Base-by-base conservation (phyloP, 2,113 vertebrate species). In the Lampris incognitus region DNA sequence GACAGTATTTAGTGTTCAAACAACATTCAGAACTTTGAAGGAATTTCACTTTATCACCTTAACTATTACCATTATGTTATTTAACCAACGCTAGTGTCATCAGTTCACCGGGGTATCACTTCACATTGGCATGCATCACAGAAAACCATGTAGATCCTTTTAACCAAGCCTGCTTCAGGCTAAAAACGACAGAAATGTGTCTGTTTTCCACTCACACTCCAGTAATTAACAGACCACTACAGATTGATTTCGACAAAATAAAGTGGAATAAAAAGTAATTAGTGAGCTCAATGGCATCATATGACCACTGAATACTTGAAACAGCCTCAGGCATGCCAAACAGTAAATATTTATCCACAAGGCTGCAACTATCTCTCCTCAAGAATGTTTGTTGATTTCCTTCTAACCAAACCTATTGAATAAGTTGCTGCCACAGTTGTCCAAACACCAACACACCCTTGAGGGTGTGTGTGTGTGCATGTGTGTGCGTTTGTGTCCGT, bases 271-370 rank as follows among this genome's bases (percentile, higher is more conserved):
- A 62, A 4, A 10, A 10, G 4, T 42, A 11, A 24, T 37, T 37
- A 11, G n/a, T 41, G 11, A 13, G 48, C 52, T 46, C 48, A 7
- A 9, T 10, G n/a, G 39, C 46, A 42, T 46, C 58, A 69, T 36
- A 46, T 46, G 44, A 37, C 10, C 0, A 61, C 40, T 4, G 1
- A 58, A 7, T 1, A 46, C 44, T 46, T 46, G 44, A 64, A 66
- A 57, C 69, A 42, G 10, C 58, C 55, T 36, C 0, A 56, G 52
- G 6, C 69, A 24, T 2, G 0, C 63, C 38, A 62, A 78, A 81
- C 40, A 2, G 49, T 58, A 68, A 81, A 78, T 72, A 82, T 83
- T 75, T 76, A 81, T 42, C 58, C 61, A 61, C 64, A 79, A 71
- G 36, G 11, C 42, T 44, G 10, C 55, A 59, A 59, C 40, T 39